These are phyloP conservation scores for Eupsittula cactorum DNA, from an alignment of 2,113 vertebrate species.

Conservation along the genomic window DNA sequence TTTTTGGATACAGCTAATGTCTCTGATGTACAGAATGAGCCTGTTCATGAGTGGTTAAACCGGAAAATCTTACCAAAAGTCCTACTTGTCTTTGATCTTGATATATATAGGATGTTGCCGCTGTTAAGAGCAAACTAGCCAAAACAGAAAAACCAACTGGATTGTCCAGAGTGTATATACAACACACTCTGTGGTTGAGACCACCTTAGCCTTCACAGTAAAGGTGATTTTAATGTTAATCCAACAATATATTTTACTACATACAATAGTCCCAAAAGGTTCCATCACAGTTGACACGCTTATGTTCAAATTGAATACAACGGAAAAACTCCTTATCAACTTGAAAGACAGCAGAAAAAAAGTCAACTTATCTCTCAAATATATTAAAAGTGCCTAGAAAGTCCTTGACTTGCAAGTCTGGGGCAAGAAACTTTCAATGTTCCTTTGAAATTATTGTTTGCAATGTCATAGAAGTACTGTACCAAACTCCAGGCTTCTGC, in stretches of 20 bases:
- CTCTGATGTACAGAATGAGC: conserved; percentile 9
- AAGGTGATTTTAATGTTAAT: neutral
- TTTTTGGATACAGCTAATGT: neutral
- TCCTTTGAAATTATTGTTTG: neutral
- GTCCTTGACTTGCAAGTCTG: neutral
- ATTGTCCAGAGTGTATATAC: neutral
- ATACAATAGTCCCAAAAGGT: neutral
- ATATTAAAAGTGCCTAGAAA: neutral
- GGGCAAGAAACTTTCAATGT: neutral
- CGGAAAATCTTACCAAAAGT: conserved; percentile 26
- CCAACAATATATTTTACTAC: neutral
- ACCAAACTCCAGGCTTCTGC: neutral
- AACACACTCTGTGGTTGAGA: neutral
- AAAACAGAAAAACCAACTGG: neutral
- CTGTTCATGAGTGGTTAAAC: neutral
- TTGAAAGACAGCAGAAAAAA: neutral
- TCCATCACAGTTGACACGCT: neutral
- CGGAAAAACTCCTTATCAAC: neutral
- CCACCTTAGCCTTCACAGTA: neutral
- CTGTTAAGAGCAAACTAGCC: neutral
- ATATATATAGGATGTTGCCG: neutral
- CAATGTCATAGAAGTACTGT: neutral
- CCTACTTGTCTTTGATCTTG: neutral
- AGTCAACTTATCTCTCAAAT: neutral
- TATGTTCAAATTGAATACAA: neutral